Evolutionary conservation across 2,113 vertebrate species (phyloP).

Genomic region (Chaetura pelagica): DNA sequence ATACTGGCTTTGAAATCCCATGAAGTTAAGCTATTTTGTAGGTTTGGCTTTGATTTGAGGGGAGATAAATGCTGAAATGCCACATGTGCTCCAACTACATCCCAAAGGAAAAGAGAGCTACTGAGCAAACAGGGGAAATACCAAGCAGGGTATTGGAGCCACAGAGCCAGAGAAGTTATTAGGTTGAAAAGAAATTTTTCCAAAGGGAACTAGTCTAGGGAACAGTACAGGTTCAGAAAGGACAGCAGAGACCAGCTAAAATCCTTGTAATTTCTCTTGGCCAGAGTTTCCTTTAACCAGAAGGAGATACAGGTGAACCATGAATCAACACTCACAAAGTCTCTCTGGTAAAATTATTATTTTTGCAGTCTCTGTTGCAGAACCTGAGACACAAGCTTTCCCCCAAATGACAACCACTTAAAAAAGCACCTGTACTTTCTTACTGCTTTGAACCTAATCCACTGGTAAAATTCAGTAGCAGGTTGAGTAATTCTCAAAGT

Average conservation of each 20-base stretch:
- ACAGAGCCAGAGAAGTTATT: not conserved
- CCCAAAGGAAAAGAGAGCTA: not conserved
- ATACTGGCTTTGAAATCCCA: not conserved
- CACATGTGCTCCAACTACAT: not conserved
- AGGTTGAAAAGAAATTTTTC: slow-evolving; percentile 30
- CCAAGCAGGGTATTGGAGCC: not conserved
- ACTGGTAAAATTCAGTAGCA: not conserved
- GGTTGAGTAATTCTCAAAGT: not conserved
- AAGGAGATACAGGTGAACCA: slow-evolving; percentile 8
- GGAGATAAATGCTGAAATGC: not conserved
- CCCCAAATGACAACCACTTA: not conserved
- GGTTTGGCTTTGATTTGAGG: not conserved
- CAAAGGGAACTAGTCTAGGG: not conserved
- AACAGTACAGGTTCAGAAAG: not conserved
- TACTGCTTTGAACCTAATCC: not conserved
- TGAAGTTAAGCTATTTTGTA: not conserved
- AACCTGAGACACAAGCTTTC: not conserved
- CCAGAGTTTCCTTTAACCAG: slow-evolving; percentile 6
- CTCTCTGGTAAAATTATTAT: slow-evolving; percentile 37
- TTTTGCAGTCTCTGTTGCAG: not conserved
- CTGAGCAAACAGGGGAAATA: not conserved
- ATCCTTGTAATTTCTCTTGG: slow-evolving; percentile 2
- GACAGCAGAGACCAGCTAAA: slow-evolving; percentile 17
- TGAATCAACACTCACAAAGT: not conserved
- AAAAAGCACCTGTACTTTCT: not conserved